A percentile compares a stretch with the other conserved stretches of the same genome.
Conservation (phyloP, 2,888 invertebrate genomes). For the Pasiphila rectangulata region DNA sequence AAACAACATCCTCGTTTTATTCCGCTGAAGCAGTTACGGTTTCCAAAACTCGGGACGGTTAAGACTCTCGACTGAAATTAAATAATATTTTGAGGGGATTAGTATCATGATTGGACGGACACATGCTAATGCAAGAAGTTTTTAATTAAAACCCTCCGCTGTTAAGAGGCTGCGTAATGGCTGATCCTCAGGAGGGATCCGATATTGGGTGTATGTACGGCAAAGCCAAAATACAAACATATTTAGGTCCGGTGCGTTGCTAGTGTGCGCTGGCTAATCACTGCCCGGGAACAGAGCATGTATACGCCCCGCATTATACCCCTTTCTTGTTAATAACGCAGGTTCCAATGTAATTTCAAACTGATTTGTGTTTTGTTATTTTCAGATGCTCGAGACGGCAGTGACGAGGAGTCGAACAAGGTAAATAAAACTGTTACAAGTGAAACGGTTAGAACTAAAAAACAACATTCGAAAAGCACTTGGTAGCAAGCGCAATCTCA, state of each 20-base stretch:
- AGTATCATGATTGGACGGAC: slow-evolving; percentile 68
- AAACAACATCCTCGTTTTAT: slow-evolving; percentile 30
- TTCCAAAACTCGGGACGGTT: slow-evolving; percentile 33
- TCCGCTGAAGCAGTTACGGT: slow-evolving; percentile 16
- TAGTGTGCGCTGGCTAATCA: slow-evolving; percentile 74
- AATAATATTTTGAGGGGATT: slow-evolving; percentile 75
- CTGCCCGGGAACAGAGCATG: slow-evolving; percentile 54
- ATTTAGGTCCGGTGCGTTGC: slow-evolving; percentile 72
- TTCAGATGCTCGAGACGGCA: slow-evolving; percentile 71
- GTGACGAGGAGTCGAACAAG: slow-evolving; percentile 61
- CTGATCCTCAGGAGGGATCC: slow-evolving; percentile 75
- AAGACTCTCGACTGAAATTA: slow-evolving; percentile 54
- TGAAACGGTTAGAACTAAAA: slow-evolving; percentile 48
- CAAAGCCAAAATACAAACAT: slow-evolving; percentile 78
- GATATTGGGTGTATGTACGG: slow-evolving; percentile 71
- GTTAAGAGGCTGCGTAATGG: slow-evolving; percentile 79
- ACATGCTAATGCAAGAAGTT: slow-evolving; percentile 80
- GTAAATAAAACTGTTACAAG: slow-evolving; percentile 52
- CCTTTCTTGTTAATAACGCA: slow-evolving; percentile 54
- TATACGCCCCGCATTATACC: slow-evolving; percentile 62
- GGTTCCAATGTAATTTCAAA: slow-evolving; percentile 23
- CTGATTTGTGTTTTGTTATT: slow-evolving; percentile 39
- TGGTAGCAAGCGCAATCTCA: slow-evolving; percentile 60
- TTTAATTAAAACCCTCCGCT: slow-evolving; percentile 79
- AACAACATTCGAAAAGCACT: slow-evolving; percentile 52